Evolutionary conservation across 2,797 vertebrate genomes (phyloP).

Genomic region (Acropternis orthonyx): DNA sequence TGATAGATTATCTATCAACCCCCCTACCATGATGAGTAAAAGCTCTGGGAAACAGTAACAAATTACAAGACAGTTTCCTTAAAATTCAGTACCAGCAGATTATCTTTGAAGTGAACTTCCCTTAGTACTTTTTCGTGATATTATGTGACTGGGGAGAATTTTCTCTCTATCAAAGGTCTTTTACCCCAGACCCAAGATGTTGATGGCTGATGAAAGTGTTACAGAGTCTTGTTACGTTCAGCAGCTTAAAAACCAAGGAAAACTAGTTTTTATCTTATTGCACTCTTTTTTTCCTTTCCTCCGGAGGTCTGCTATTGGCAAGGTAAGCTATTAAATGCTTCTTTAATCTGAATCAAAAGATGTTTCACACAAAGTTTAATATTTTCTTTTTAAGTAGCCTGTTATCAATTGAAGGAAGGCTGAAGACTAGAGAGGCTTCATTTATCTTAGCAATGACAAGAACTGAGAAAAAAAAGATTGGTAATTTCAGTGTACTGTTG

Average conservation of each 20-base stretch:
- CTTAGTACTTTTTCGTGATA: neutral
- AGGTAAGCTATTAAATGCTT: constrained; percentile 8
- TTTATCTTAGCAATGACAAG: constrained; percentile 54
- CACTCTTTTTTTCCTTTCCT: neutral
- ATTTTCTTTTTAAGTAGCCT: constrained; percentile 6
- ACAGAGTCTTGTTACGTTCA: neutral
- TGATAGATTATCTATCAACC: neutral
- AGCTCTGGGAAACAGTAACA: neutral
- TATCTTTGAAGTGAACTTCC: neutral
- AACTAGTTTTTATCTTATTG: constrained; percentile 11
- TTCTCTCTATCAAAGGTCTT: constrained; percentile 7
- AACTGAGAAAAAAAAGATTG: neutral
- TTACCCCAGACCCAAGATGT: constrained; percentile 10
- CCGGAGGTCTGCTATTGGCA: neutral
- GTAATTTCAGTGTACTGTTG: constrained; percentile 29
- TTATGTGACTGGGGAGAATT: neutral
- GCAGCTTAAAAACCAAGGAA: constrained; percentile 22
- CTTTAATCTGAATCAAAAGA: constrained; percentile 47
- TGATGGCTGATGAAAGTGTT: constrained; percentile 21
- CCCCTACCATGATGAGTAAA: neutral
- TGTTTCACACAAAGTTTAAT: neutral
- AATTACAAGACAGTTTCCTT: neutral
- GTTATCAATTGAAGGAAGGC: neutral
- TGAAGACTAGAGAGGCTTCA: neutral
- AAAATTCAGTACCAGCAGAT: neutral